A percentile compares a stretch with the other conserved stretches of the same genome.
phyloP scores from a whole-genome alignment of 2,888 invertebrate genomes.

The Oscheius sp. region DNA sequence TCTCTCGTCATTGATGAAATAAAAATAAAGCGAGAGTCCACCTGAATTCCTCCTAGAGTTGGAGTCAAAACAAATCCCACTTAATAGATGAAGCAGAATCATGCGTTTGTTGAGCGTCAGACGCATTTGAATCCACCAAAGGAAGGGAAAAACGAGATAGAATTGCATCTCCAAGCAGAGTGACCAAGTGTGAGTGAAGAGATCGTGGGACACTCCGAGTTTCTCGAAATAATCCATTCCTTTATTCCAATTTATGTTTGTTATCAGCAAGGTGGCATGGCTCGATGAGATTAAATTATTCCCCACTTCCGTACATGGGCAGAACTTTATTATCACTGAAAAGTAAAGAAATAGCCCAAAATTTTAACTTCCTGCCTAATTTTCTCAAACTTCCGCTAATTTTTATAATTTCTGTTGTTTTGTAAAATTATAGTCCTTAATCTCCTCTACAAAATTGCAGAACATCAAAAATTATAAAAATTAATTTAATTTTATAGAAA shows the following conservation, averaged over 20 bases:
- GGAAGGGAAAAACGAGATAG: constrained; percentile 5
- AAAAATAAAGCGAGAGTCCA: neutral
- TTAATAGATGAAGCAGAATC: neutral
- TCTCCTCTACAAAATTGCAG: too few species aligned
- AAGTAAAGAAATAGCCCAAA: too few species aligned
- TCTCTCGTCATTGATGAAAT: neutral
- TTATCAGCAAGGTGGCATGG: neutral
- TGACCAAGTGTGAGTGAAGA: constrained; percentile 20
- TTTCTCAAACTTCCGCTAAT: too few species aligned
- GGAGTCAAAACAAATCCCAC: neutral
- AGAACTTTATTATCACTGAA: neutral
- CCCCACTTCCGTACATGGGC: neutral
- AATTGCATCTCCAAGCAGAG: constrained; percentile 16
- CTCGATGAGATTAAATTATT: neutral
- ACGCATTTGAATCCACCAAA: neutral
- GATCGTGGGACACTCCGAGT: neutral
- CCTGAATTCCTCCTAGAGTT: neutral
- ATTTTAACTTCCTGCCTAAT: too few species aligned
- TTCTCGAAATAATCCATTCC: neutral
- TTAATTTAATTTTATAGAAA: too few species aligned
- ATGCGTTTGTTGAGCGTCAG: neutral
- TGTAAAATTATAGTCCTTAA: too few species aligned
- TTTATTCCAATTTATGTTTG: neutral
- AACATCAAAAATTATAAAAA: too few species aligned
- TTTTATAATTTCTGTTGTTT: too few species aligned